Evolutionary conservation across 2,888 invertebrate genomes (phyloP), one percentile per base, ranked within the genome.

Genomic region (Cacoxenus indagator): DNA sequence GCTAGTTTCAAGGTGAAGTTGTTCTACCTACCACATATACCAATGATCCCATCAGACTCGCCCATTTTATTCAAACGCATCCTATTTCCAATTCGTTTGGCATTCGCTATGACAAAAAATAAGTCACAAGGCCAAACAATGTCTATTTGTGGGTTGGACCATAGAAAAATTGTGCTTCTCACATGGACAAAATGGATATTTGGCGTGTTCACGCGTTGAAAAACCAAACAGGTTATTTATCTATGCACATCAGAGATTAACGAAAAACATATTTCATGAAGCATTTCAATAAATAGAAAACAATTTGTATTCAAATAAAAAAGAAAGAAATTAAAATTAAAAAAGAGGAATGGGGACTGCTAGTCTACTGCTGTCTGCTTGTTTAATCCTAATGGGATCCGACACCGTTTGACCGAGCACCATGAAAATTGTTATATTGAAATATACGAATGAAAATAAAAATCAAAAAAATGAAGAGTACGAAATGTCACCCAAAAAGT

Each of bases 61-160:
- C 43, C 43, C 11, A 43, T 64, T 3, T 17, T 27, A 64, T 64
- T 46, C 31, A 64, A 27, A 64, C 51, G 48, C 2, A 1, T 64
- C 1, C 48, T 26, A 64, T 64, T 64, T 19, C 64, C 64, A 48
- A 64, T 64, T n/a, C 73, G 81, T 61, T 65, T 83, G 11, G 82
- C 78, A 46, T 82, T 81, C 72, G 78, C 82, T 11, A 81, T 83
- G 66, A 78, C 81, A 2, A 85, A 83, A 43, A 84, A 84, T 72
- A 85, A 85, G 71, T 73, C 84, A 57, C 84, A 85, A 78, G 82
- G 80, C 17, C 84, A 84, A 73, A 74, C 82, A 17, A 67, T 81
- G 62, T 61, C 62, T 26, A 72, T 81, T 37, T 74, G 75, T 71
- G 84, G 80, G 31, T 27, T 85, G 46, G 66, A 82, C 78, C 61